These are phyloP conservation scores for Hybognathus amarus DNA, from an alignment of 2,797 vertebrate species.

Conservation along the genomic window DNA sequence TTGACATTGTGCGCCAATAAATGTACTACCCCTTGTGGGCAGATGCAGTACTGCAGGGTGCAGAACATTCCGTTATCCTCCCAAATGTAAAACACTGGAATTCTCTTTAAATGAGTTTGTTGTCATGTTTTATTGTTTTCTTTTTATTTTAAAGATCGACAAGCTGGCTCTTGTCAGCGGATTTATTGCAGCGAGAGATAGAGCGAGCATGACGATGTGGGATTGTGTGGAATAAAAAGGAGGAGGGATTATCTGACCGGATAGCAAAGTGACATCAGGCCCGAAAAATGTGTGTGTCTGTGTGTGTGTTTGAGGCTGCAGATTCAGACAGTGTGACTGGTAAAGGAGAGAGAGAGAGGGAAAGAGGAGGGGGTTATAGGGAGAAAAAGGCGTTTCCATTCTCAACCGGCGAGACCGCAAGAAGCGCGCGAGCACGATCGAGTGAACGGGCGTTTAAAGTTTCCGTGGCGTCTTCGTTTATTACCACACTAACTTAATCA, in stretches of 20 bases:
- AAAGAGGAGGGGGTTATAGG: conserved; percentile 58
- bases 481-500: background rate
- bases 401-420: conserved; percentile 68
- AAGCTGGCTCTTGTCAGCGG: background rate
- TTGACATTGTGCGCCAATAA: background rate
- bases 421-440: conserved; percentile 46
- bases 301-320: conserved; percentile 45
- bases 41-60: background rate
- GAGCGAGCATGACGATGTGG: conserved; percentile 48
- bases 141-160: background rate
- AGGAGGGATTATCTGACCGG: conserved; percentile 77
- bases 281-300: conserved; percentile 79
- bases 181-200: conserved; percentile 12
- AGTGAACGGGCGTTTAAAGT: conserved; percentile 46
- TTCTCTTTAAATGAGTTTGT: background rate
- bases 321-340: conserved; percentile 18
- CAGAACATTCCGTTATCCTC: conserved; percentile 17
- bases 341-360: conserved; percentile 47
- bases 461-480: conserved; percentile 15
- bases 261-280: conserved; percentile 80
- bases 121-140: background rate
- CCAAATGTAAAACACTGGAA: conserved; percentile 5
- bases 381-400: conserved; percentile 75
- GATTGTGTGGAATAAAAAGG: conserved; percentile 67
- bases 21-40: conserved; percentile 13